Base-by-base conservation (phyloP, 2,797 vertebrate genomes). In the Anas flavirostris region DNA sequence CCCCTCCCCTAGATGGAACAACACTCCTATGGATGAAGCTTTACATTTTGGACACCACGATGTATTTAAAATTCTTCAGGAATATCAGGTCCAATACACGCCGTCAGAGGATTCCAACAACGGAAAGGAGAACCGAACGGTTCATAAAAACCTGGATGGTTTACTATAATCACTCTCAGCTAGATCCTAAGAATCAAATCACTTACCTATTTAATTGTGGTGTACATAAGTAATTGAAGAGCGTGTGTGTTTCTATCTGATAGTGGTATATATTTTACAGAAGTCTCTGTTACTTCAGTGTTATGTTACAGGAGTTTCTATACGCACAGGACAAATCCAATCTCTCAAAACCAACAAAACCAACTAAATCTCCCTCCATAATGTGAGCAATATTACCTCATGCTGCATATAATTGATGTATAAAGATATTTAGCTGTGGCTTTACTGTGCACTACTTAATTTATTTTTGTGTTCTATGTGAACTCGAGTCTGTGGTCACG, bases 1-100 rank as follows among this genome's bases (percentile, higher is more conserved):
- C 88, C 16, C 64, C 74, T 17, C 26, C 76, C 83, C 66, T 86
- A 99, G 99, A 98, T 99, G 99, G 99, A 99, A 99, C 8, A 99
- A 99, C 98, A 99, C 99, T 5, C 99, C 99, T 5, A 99, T 99
- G 98, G 99, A 99, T 1, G 99, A 99, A 96, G 99, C 99, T 2
- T 98, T 99, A 91, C 99, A 99, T 96, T 99, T 99, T 7, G 99
- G 99, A 95, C 99, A 99, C 97, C 99, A 99, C 0, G 99, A 99
- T 16, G 98, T 99, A 8, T 98, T 99, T 83, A 99, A 99, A 95
- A 99, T 99, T 92, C 99, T 99, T 55, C 98, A 98, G 21, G 99
- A 99, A 11, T 99, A 99, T 96, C 98, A 99, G 98, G 98, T 97
- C 94, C 98, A 99, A 78, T 99, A 99, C 97, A 99, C 98, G 8